Base-by-base conservation (phyloP, 1,140 invertebrate species). In the Musca domestica region DNA sequence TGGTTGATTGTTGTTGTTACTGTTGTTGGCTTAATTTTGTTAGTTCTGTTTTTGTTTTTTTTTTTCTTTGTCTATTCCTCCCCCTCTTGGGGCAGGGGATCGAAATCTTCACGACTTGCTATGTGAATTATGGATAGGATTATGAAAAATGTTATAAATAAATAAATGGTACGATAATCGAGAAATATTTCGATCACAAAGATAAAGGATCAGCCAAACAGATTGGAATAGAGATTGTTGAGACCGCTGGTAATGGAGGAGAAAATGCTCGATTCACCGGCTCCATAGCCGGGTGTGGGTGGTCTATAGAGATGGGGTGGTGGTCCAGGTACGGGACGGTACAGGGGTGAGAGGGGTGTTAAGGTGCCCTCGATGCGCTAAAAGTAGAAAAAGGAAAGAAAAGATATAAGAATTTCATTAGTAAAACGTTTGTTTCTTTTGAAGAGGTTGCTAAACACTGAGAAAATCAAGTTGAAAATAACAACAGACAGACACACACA, bases 161-260 rank as follows among this genome's bases (percentile, higher is more conserved):
- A 48, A 56, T 54, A 56, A 14, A 34, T 20, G 17, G 58, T 47
- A 30, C 64, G 64, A 41, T 58, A 58, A 49, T 69, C 64, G 52
- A 69, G 15, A 52, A 69, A 69, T 6, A 30, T 19, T 14, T 46
- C 64, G 23, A 61, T 52, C 27, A 25, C 47, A 58, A 48, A 69
- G 49, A 69, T 19, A 51, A 66, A 58, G 25, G 64, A 67, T 81
- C 58, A 91, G 73, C 90, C 90, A 73, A 92, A 91, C 72, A 91
- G 87, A 75, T 91, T 91, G 67, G 84, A 89, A 41, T 91, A 87
- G 70, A 93, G 84, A 72, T 86, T 92, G 73, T 90, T 91, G 71
- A 93, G 88, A 10, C 91, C 89, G 73, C 86, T 91, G 74, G 88
- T 90, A 72, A 93, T 87, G 34, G 90, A 89, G 47, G 90, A 89